Percentiles rank a stretch among this genome's conserved stretches.
phyloP scores from a whole-genome alignment of 2,888 invertebrate species.

The Didymodactylos carnosus region DNA sequence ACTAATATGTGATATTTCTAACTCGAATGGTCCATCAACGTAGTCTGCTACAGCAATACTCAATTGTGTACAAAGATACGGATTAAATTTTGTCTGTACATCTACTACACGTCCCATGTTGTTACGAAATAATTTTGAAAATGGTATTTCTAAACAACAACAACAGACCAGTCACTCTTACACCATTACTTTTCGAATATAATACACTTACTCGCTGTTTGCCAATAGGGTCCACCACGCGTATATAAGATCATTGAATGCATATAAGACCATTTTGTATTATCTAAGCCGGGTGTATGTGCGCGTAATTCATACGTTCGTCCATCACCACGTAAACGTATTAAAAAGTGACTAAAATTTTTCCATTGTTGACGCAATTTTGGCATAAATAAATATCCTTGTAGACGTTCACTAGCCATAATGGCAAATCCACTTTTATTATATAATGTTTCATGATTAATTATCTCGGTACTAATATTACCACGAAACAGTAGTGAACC shows the following conservation, averaged over 20 bases:
- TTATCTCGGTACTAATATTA: conserved; percentile 5
- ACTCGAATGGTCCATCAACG: conserved; percentile 11
- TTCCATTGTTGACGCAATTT: conserved; percentile 50
- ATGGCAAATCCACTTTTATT: conserved; percentile 7
- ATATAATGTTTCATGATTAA: conserved; percentile 8
- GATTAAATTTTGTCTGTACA: conserved; percentile 3
- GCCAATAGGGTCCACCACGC: conserved; percentile 96
- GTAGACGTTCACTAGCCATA: conserved; percentile 5
- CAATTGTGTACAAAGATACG: not conserved
- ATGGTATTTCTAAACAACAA: no score
- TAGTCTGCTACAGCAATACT: conserved; percentile 5
- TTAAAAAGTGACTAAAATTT: conserved; percentile 51
- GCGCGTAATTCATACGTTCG: conserved; percentile 66
- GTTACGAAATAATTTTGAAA: conserved; percentile 9
- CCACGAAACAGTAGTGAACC: conserved; percentile 12
- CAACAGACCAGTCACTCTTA: no score
- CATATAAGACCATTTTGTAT: conserved; percentile 1
- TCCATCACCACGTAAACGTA: conserved; percentile 78
- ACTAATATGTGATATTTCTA: conserved; percentile 8
- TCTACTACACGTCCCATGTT: conserved; percentile 6
- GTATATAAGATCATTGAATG: conserved; percentile 49
- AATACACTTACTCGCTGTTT: no score
- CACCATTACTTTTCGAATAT: no score
- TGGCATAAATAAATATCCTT: conserved; percentile 18
- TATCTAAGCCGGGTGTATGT: conserved; percentile 32